Conservation (phyloP, 2,113 vertebrate species). For the Calonectris borealis region DNA sequence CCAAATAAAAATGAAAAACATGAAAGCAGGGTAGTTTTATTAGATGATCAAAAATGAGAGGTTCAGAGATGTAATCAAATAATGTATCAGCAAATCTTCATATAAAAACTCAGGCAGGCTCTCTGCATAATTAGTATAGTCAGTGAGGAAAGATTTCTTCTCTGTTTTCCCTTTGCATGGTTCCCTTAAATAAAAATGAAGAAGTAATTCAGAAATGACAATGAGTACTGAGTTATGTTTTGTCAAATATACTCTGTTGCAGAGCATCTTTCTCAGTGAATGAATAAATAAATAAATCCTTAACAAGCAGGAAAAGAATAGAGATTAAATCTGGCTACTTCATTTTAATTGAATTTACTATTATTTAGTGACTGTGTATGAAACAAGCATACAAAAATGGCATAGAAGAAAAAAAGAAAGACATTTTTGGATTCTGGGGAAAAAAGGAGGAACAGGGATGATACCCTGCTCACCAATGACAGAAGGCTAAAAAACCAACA, state of each 20-base stretch:
- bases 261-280: not conserved
- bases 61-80: not conserved
- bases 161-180: not conserved
- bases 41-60: not conserved
- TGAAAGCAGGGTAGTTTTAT: not conserved
- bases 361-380: not conserved
- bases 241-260: not conserved
- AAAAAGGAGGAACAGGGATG: not conserved
- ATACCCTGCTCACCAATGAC: not conserved
- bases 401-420: not conserved
- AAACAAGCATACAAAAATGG: not conserved
- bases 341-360: not conserved
- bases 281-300: not conserved
- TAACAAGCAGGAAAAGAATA: not conserved
- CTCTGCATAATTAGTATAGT: not conserved
- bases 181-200: conserved; percentile 1
- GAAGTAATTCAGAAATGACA: not conserved
- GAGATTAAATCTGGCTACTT: not conserved
- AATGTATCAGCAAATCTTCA: not conserved
- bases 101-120: not conserved
- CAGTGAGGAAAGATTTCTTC: not conserved
- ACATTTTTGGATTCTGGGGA: not conserved
- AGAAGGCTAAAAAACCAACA: not conserved
- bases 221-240: not conserved
- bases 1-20: not conserved